A percentile compares a stretch with the other conserved stretches of the same genome.
Evolutionary conservation across 2,113 vertebrate species (phyloP).

Genomic region (Pomatorhinus ruficollis): DNA sequence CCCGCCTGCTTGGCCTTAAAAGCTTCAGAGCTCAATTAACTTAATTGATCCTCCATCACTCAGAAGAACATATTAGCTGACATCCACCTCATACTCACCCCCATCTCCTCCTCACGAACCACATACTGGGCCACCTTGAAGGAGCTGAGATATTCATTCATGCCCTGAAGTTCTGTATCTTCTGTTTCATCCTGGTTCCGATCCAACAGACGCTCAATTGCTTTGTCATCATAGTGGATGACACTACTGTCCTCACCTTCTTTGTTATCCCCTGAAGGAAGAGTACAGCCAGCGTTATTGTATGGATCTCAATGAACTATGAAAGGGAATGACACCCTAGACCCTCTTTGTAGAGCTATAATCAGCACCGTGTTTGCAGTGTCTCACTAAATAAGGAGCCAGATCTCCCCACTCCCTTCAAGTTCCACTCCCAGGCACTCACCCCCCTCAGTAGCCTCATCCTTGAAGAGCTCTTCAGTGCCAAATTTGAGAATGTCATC

Average conservation of each 20-base stretch:
- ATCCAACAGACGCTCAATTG: conserved; percentile 91
- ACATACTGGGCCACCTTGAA: conserved; percentile 99
- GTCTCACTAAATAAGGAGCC: neutral
- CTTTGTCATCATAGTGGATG: conserved; percentile 97
- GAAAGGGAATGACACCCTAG: neutral
- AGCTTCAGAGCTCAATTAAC: neutral
- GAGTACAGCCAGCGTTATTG: neutral
- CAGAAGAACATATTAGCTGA: neutral
- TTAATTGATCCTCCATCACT: neutral
- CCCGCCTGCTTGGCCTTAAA: neutral
- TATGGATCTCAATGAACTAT: neutral
- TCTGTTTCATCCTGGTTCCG: conserved; percentile 94
- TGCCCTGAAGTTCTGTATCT: conserved; percentile 96
- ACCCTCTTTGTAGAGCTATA: neutral
- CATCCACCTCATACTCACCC: conserved; percentile 76
- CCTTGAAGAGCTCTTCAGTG: conserved; percentile 95
- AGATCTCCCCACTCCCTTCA: neutral
- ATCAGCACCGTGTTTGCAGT: neutral
- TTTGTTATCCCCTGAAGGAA: conserved; percentile 86
- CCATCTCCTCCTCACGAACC: conserved; percentile 96
- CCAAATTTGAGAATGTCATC: conserved; percentile 99
- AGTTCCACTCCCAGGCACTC: conserved; percentile 20
- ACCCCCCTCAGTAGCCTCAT: conserved; percentile 89
- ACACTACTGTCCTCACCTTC: conserved; percentile 95
- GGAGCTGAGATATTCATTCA: conserved; percentile 98